Evolutionary conservation across 64 coral and sea anemone species (phyloP), one percentile per base, ranked within the genome.

Genomic region (Pocillopora verrucosa): DNA sequence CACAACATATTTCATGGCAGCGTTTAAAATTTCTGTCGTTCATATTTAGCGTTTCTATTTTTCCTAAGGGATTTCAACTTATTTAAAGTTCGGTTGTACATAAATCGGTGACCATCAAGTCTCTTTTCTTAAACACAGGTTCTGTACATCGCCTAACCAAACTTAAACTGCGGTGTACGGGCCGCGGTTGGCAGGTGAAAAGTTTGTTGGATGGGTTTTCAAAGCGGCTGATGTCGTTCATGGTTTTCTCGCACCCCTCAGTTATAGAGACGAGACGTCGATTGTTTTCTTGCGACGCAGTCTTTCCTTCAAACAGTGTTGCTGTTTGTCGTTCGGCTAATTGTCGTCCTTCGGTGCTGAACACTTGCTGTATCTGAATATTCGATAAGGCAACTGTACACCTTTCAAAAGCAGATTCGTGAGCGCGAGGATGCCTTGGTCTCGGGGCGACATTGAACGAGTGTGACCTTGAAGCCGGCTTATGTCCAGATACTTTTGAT

Each of bases 11-110:
- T 60, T 77, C 38, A 15, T 14, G 38, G 35, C 34, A 83, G 30
- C 25, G 25, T 41, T 59, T n/a, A 24, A 11, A 11, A 70, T 24
- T n/a, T 10, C 25, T 70, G 19, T 70, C 67, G 0, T 10, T 81
- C 59, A n/a, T 62, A 61, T 79, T 60, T 79, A 36, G 16, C 34
- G 10, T 79, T 26, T 79, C 15, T 19, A 25, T 56, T 19, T 41
- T 35, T 84, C 64, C 37, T 58, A 25, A 7, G 36, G 12, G 65
- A 85, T 85, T 72, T 45, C 34, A 83, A 83, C 36, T 65, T 60
- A 37, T 72, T 85, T 72, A 85, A 72, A 85, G 82, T 38, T 85
- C 82, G 1, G 82, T 85, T 85, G 82, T 85, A 70, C 82, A 85
- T n/a, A 85, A 56, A 70, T 85, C 82, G 6, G 82, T 85, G 2